Conservation (phyloP, 2,797 vertebrate species). For the Myioborus miniatus region DNA sequence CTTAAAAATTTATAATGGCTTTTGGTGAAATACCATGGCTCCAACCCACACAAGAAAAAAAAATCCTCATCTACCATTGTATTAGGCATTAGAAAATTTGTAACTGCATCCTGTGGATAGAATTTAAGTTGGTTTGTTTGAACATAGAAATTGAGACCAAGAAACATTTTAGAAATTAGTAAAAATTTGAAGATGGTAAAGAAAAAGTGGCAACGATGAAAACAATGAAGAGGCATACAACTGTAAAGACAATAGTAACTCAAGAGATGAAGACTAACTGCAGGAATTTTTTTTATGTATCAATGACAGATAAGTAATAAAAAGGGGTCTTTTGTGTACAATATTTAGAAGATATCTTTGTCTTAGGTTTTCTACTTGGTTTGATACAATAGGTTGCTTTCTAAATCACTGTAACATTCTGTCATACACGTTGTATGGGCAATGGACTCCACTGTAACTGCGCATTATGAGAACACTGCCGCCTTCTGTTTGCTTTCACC, state of each 20-base stretch:
- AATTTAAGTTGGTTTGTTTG: background rate
- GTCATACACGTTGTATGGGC: background rate
- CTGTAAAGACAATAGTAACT: background rate
- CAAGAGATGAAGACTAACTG: background rate
- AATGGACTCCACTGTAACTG: background rate
- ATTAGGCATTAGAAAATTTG: background rate
- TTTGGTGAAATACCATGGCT: background rate
- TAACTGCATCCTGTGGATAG: background rate
- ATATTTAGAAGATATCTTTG: background rate
- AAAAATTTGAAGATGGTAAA: background rate
- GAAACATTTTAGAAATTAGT: background rate
- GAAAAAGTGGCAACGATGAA: background rate
- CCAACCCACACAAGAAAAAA: background rate
- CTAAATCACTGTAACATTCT: background rate
- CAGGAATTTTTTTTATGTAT: background rate
- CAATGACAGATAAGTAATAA: background rate
- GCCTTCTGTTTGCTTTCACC: background rate
- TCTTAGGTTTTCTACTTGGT: background rate
- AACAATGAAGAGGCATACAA: background rate
- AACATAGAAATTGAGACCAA: background rate
- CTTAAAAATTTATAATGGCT: background rate
- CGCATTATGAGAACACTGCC: background rate
- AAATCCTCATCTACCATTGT: background rate
- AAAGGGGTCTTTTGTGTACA: rapidly evolving
- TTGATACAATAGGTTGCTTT: background rate